Percentiles rank a stretch among this genome's conserved stretches.
These are phyloP conservation scores for Manis crassicaudata DNA, from an alignment of 2,797 vertebrate genomes.

Conservation along the genomic window DNA sequence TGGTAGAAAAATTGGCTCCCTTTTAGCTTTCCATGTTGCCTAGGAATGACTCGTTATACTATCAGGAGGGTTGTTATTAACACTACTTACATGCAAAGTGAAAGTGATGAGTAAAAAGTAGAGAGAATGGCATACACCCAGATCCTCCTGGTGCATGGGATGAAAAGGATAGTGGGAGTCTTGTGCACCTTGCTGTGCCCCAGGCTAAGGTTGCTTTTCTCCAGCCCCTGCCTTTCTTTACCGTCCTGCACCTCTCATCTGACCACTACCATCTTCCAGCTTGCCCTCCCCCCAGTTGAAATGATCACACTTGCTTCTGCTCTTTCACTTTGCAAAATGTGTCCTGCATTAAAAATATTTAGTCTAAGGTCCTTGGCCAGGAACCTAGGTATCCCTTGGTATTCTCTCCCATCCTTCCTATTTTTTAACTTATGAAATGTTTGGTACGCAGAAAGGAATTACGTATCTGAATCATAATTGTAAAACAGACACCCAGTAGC, in stretches of 20 bases:
- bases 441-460: neutral
- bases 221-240: neutral
- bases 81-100: neutral
- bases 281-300: neutral
- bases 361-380: neutral
- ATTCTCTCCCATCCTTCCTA: neutral
- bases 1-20: neutral
- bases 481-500: neutral
- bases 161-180: neutral
- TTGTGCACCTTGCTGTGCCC: neutral
- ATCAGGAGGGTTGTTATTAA: neutral
- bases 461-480: neutral
- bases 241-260: neutral
- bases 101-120: neutral
- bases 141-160: neutral
- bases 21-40: neutral
- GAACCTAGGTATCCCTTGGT: neutral
- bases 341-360: neutral
- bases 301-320: neutral
- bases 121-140: neutral
- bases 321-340: neutral
- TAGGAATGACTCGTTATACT: neutral
- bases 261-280: too few relatives aligned
- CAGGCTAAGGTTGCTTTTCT: rapidly evolving
- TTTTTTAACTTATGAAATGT: neutral